Evolutionary conservation across 2,888 invertebrate genomes (phyloP).

Genomic region (Euzophera pinguis): DNA sequence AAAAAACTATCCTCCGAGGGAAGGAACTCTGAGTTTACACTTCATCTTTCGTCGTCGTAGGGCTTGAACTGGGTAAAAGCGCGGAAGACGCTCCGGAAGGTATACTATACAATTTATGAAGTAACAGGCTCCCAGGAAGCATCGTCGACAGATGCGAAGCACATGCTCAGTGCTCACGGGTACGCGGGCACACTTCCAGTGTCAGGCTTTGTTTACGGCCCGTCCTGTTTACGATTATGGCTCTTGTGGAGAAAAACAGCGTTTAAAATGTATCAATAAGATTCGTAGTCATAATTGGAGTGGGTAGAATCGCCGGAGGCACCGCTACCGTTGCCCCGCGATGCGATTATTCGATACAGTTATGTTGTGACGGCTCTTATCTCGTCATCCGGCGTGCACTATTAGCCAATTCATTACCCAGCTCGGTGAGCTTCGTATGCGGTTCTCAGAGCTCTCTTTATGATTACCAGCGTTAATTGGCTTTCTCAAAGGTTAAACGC

Average conservation of each 20-base stretch:
- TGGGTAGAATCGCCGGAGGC: slow-evolving; percentile 46
- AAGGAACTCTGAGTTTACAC: slow-evolving; percentile 71
- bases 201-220: slow-evolving; percentile 53
- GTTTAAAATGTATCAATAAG: slow-evolving; percentile 32
- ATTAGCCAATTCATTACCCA: slow-evolving; percentile 48
- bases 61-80: slow-evolving; percentile 63
- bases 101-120: slow-evolving; percentile 62
- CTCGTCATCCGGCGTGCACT: slow-evolving; percentile 52
- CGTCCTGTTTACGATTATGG: slow-evolving; percentile 16
- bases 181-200: slow-evolving; percentile 62
- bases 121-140: slow-evolving; percentile 68
- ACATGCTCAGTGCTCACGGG: slow-evolving; percentile 45
- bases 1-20: slow-evolving; percentile 65
- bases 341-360: slow-evolving; percentile 69
- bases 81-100: slow-evolving; percentile 73
- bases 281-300: slow-evolving; percentile 57
- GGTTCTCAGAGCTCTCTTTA: slow-evolving; percentile 45
- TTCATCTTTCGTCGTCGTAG: slow-evolving; percentile 59
- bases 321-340: slow-evolving; percentile 49
- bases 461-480: slow-evolving; percentile 49
- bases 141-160: slow-evolving; percentile 72
- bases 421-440: slow-evolving; percentile 24
- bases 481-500: slow-evolving; percentile 50
- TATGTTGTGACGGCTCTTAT: slow-evolving; percentile 66
- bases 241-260: slow-evolving; percentile 7